Evolutionary conservation across 2,113 vertebrate genomes (phyloP), one percentile per base, ranked within the genome.

Genomic region (Rissa tridactyla): DNA sequence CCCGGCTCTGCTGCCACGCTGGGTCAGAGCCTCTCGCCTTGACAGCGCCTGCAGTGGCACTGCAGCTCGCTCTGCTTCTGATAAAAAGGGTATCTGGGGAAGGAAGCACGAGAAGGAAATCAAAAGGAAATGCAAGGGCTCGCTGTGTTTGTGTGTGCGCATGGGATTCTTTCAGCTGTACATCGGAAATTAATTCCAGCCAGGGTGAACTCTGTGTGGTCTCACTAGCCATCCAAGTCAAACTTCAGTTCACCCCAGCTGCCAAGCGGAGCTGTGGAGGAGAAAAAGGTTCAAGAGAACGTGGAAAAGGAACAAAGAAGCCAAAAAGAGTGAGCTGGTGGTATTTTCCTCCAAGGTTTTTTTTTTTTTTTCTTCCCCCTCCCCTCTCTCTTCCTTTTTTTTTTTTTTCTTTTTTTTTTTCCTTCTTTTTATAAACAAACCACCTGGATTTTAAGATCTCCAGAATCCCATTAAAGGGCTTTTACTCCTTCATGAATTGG

Each of bases 391-490:
- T 4, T 11, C 4, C 6, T 40, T 8, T 93, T 96, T 95, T 95
- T 95, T 47, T 27, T 94, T 95, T 61, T 38, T 21, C 49, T 51
- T 34, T 58, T 36, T 23, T 17, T 3, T 38, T 38, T 38, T 38
- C 9, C 38, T 38, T 6, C 9, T 61, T 46, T 94, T 97, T 97
- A 97, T 96, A 94, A 98, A 97, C 96, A 98, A 98, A 98, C 97
- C 81, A 96, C 97, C 97, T 98, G 97, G 97, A 97, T 97, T 97
- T 98, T 97, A 97, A 98, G 95, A 97, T 96, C 97, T 97, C 88
- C 97, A 96, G 95, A 97, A 97, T 97, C 95, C 97, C 98, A 98
- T 98, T 98, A 98, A 98, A 97, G 96, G 34, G 97, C 97, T 98
- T 98, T 98, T 97, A 98, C 95, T 96, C 97, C 97, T 97, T 97